These are phyloP conservation scores for Brachionus paranguensis DNA, from an alignment of 1,140 invertebrate species.

Conservation along the genomic window DNA sequence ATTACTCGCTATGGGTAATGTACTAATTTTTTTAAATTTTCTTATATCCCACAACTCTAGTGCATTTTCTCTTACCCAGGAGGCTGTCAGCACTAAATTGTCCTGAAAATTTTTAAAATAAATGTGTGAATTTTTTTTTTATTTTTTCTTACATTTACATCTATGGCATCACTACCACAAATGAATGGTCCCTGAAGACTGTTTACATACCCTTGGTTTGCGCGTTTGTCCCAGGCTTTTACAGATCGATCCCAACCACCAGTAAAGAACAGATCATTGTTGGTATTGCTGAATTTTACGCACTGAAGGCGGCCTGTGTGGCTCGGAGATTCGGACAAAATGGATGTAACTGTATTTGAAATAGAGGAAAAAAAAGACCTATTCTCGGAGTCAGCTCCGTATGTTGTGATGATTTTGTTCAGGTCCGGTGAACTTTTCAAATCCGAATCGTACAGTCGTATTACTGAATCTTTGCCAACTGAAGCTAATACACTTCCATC, in stretches of 20 bases:
- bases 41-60: slow-evolving; percentile 25
- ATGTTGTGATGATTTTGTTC: not conserved
- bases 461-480: slow-evolving; percentile 10
- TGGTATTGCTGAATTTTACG: slow-evolving; percentile 20
- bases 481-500: not conserved
- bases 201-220: not conserved
- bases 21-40: slow-evolving; percentile 23
- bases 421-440: not conserved
- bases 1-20: not conserved
- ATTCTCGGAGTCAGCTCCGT: not conserved
- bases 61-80: slow-evolving; percentile 15
- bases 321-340: not conserved
- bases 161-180: slow-evolving; percentile 39
- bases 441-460: slow-evolving; percentile 6
- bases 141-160: slow-evolving; percentile 9
- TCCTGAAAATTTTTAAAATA: not conserved
- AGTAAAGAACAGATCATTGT: not conserved
- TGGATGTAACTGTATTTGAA: not conserved
- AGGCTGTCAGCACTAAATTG: slow-evolving; percentile 26
- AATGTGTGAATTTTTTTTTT: not conserved
- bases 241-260: slow-evolving; percentile 35
- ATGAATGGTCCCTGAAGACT: slow-evolving; percentile 17
- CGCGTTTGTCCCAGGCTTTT: slow-evolving; percentile 9
- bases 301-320: slow-evolving; percentile 25
- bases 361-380: not conserved